Conservation (phyloP, 2,113 vertebrate species). For the Corythornis cristatus region DNA sequence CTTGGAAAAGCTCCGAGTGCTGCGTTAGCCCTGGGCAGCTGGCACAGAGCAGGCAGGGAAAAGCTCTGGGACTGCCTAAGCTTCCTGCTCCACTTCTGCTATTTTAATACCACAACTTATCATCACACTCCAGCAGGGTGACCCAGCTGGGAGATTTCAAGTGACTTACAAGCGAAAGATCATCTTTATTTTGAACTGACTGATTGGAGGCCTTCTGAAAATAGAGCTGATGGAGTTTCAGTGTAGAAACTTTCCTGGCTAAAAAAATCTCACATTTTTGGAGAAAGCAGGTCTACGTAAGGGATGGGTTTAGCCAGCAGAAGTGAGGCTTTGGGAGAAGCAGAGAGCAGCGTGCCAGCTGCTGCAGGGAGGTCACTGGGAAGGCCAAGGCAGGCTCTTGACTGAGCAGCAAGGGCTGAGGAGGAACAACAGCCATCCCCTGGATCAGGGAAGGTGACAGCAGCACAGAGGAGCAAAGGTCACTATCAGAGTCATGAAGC, state of each 20-base stretch:
- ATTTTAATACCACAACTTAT: not conserved
- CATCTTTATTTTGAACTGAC: not conserved
- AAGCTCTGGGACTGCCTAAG: not conserved
- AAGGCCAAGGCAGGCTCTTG: accelerated
- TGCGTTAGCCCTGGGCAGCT: not conserved
- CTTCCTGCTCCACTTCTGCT: not conserved
- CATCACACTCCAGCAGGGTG: not conserved
- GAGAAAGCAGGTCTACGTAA: not conserved
- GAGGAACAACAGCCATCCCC: not conserved
- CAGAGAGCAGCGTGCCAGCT: not conserved
- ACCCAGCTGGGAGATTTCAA: not conserved
- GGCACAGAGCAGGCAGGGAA: not conserved
- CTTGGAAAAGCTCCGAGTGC: not conserved
- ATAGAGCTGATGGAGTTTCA: not conserved
- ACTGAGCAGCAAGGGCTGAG: not conserved
- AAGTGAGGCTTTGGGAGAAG: not conserved
- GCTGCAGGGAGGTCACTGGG: accelerated
- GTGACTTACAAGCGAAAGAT: not conserved
- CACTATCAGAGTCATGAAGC: not conserved
- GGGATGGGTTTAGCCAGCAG: not conserved
- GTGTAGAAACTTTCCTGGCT: not conserved
- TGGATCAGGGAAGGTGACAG: not conserved
- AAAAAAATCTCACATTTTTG: not conserved
- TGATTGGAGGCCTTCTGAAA: not conserved
- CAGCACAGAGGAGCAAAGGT: not conserved